Evolutionary conservation across 2,113 vertebrate species (phyloP).

Genomic region (Nothocercus julius): DNA sequence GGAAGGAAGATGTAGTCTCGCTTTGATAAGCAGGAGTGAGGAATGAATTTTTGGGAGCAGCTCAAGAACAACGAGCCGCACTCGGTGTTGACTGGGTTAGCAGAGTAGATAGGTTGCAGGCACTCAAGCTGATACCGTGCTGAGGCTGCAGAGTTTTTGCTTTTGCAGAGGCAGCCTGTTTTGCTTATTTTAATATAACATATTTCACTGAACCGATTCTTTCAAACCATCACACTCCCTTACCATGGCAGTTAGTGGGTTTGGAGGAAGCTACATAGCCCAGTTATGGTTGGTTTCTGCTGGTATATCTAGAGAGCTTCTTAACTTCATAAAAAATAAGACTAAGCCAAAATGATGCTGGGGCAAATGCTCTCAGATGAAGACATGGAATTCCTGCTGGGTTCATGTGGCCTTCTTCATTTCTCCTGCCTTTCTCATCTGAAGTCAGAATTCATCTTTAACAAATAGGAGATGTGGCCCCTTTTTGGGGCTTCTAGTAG

Average conservation of each 20-base stretch:
- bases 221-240: background rate
- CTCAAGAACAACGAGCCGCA: background rate
- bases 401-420: background rate
- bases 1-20: background rate
- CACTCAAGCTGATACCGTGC: background rate
- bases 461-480: background rate
- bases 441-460: background rate
- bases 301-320: background rate
- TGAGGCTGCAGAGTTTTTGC: background rate
- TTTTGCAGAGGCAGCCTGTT: background rate
- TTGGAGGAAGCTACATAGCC: background rate
- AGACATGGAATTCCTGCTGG: background rate
- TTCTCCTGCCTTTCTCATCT: background rate
- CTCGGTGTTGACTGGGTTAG: background rate
- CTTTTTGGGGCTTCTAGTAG: fast-evolving
- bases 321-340: background rate
- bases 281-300: background rate
- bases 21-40: background rate
- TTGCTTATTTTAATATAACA: background rate
- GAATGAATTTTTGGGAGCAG: background rate
- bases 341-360: background rate
- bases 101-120: background rate
- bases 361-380: background rate
- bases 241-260: background rate
- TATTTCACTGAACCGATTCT: background rate